Evolutionary conservation across 2,888 invertebrate species (phyloP), one percentile per base, ranked within the genome.

Genomic region (Lepidocyrtinus sp.): DNA sequence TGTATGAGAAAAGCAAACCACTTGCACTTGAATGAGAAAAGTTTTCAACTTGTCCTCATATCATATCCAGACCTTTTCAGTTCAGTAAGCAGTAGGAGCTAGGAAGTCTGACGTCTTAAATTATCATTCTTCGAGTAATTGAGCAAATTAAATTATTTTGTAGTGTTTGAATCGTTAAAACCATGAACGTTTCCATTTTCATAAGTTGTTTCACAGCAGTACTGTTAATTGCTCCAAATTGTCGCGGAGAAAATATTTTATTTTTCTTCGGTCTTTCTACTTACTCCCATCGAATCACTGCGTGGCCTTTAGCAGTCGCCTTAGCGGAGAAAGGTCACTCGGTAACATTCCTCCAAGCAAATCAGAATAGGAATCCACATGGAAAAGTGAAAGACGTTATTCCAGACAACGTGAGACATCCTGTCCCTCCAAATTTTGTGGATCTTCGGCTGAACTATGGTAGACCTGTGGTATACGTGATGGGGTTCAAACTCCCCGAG

Each of bases 201-300:
- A n/a, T n/a, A n/a, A n/a, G n/a, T n/a, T n/a, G n/a, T n/a, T n/a
- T n/a, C n/a, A n/a, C n/a, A n/a, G n/a, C n/a, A n/a, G n/a, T n/a
- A n/a, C n/a, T n/a, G n/a, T n/a, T n/a, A n/a, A n/a, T n/a, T 63
- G 15, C 25, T 17, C 5, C 63, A 63, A 21, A 22, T 3, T 63
- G 9, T 63, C 45, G 50, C 19, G 73, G 78, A 9, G 78, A 68
- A 22, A 78, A 82, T 45, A 72, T 85, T 82, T 46, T 84, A 26
- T 67, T 85, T 73, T 72, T 83, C 78, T 77, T 86, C 70, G 74
- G 83, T 25, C 21, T 84, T 25, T 84, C 86, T 5, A 85, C 84
- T 12, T 84, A 83, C 68, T 82, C 82, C 17, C 83, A 84, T 24
- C 65, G 83, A 2, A 77, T 83, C 12, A 75, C 75, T 0, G 83